Evolutionary conservation across 64 coral and sea anemone species (phyloP).

Genomic region (Astreopora myriophthalma): DNA sequence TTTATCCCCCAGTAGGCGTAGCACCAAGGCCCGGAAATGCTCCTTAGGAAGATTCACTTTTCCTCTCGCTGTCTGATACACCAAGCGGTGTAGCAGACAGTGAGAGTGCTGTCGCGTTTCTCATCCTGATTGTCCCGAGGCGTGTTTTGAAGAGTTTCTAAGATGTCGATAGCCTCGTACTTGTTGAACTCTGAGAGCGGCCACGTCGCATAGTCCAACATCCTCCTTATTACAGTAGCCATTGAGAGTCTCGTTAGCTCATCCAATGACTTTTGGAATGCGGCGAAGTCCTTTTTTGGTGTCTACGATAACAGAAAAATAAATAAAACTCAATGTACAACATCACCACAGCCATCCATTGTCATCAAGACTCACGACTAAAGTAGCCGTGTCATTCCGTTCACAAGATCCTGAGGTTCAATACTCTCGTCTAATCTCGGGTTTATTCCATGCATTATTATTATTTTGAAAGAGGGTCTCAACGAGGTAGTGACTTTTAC

Average conservation of each 20-base stretch:
- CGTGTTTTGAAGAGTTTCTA: conserved; percentile 47
- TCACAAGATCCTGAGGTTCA: too few relatives aligned
- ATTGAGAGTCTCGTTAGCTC: neutral
- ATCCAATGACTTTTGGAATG: neutral
- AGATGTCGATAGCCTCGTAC: conserved; percentile 48
- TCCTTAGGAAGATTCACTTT: too few relatives aligned
- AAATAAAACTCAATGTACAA: neutral
- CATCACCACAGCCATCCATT: neutral
- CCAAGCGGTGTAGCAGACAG: too few relatives aligned
- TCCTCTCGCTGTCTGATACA: too few relatives aligned
- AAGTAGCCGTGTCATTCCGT: too few relatives aligned
- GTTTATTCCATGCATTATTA: too few relatives aligned
- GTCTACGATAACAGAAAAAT: neutral
- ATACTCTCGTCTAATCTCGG: too few relatives aligned
- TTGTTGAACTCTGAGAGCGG: conserved; percentile 66
- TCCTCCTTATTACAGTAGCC: neutral
- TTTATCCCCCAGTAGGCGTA: neutral
- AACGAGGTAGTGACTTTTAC: too few relatives aligned
- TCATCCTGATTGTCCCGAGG: conserved; percentile 13
- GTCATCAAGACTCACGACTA: too few relatives aligned
- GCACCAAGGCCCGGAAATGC: too few relatives aligned
- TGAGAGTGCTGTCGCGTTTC: too few relatives aligned
- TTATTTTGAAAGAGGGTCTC: too few relatives aligned
- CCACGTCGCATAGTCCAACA: neutral
- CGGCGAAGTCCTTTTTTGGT: neutral